These are phyloP conservation scores for Lepus americanus DNA, from an alignment of 2,113 vertebrate genomes.

Conservation along the genomic window DNA sequence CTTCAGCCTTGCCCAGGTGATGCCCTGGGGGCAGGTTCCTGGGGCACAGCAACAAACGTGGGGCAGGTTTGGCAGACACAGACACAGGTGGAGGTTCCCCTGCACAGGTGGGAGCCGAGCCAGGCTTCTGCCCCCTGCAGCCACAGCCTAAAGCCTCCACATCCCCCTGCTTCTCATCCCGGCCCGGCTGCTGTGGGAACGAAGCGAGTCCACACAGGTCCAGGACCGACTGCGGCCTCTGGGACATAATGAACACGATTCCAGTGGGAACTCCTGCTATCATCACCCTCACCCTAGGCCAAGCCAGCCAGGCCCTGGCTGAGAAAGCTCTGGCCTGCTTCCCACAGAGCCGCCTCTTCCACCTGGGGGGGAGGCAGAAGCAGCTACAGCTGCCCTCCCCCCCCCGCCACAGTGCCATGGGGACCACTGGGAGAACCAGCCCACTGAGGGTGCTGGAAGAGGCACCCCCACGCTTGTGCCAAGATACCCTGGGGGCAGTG, in stretches of 20 bases:
- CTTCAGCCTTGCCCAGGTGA: not conserved
- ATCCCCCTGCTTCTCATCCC: not conserved
- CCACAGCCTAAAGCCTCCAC: not conserved
- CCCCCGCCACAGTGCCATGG: too few relatives aligned
- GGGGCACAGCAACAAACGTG: not conserved
- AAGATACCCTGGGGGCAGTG: not conserved
- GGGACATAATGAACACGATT: not conserved
- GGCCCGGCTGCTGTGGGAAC: not conserved
- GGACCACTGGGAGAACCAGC: too few relatives aligned
- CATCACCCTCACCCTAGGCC: not conserved
- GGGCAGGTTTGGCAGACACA: rapidly evolving
- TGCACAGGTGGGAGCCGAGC: not conserved
- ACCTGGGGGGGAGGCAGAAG: too few relatives aligned
- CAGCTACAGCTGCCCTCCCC: not conserved
- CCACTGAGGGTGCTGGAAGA: rapidly evolving
- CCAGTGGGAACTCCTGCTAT: not conserved
- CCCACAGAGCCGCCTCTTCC: not conserved
- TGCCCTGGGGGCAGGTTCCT: not conserved
- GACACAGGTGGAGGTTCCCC: not conserved
- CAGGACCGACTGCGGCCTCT: not conserved
- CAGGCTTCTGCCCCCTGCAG: rapidly evolving
- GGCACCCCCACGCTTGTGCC: not conserved
- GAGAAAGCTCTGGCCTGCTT: not conserved
- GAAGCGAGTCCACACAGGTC: not conserved
- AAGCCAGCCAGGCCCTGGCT: not conserved